Evolutionary conservation across 2,888 invertebrate species (phyloP).

Genomic region (Myopa tessellatipennis): DNA sequence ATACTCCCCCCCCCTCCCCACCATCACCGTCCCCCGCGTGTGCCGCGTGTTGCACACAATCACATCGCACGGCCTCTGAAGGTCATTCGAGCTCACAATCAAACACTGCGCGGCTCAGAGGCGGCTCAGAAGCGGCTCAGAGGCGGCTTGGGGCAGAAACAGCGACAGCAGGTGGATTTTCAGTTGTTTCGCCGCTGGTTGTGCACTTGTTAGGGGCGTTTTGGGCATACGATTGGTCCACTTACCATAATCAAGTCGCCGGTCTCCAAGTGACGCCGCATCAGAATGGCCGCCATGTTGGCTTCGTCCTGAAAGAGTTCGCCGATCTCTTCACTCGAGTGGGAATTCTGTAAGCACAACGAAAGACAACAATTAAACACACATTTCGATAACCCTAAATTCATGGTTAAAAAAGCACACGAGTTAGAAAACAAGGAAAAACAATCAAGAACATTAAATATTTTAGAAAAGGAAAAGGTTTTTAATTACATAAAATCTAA

Average conservation of each 20-base stretch:
- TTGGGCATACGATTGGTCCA: conserved; percentile 29
- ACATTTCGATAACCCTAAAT: no score
- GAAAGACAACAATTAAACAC: neutral
- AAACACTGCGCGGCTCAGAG: no score
- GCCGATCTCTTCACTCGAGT: conserved; percentile 74
- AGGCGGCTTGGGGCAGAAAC: neutral
- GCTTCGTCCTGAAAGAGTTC: conserved; percentile 89
- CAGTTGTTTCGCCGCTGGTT: neutral
- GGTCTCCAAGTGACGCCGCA: conserved; percentile 82
- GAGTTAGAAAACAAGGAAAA: neutral
- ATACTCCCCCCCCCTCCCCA: neutral
- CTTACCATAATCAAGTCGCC: conserved; percentile 89
- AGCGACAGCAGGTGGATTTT: neutral
- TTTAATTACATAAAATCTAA: no score
- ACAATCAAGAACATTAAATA: neutral
- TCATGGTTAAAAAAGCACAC: neutral
- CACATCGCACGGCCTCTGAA: conserved; percentile 34
- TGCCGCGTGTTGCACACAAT: neutral
- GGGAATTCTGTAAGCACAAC: conserved; percentile 69
- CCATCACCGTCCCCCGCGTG: neutral
- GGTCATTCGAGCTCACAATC: conserved; percentile 12
- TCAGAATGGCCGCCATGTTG: conserved; percentile 87
- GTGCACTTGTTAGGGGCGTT: neutral
- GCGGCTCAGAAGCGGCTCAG: no score
- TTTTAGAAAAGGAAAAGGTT: no score